These are phyloP conservation scores for Acanthococcus lagerstroemiae DNA, from an alignment of 2,888 invertebrate genomes.

Conservation along the genomic window DNA sequence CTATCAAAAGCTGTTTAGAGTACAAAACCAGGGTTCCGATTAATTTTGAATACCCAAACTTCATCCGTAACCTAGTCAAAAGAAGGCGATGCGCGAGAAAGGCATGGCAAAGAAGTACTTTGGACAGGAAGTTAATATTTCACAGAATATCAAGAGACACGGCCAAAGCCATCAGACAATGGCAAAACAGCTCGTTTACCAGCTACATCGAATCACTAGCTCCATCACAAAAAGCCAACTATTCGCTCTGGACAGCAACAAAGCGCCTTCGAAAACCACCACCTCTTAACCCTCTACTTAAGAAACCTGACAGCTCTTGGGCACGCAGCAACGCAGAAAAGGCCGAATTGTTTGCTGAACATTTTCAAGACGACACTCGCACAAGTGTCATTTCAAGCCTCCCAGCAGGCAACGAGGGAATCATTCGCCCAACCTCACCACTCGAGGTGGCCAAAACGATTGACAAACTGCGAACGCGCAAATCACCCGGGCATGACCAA, in stretches of 20 bases:
- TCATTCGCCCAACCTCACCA: neutral
- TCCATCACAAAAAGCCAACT: slow-evolving; percentile 32
- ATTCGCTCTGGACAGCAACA: slow-evolving; percentile 37
- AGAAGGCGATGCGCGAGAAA: neutral
- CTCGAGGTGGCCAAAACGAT: neutral
- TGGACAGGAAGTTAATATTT: neutral
- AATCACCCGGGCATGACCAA: slow-evolving; percentile 34
- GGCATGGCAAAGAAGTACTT: neutral
- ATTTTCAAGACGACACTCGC: slow-evolving; percentile 34
- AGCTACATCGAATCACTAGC: neutral
- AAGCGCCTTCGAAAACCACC: slow-evolving; percentile 33
- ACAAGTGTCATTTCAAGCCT: slow-evolving; percentile 16
- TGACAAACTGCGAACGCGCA: slow-evolving; percentile 6
- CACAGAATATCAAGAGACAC: neutral
- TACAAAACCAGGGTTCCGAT: neutral
- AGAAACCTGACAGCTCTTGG: slow-evolving; percentile 33
- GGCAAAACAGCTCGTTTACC: neutral
- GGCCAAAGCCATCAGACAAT: neutral
- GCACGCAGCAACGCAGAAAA: slow-evolving; percentile 34
- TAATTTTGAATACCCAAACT: neutral
- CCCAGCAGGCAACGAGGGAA: neutral
- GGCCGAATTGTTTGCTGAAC: slow-evolving; percentile 35
- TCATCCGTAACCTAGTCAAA: neutral
- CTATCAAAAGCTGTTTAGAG: neutral
- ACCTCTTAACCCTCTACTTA: slow-evolving; percentile 32